phyloP scores from a whole-genome alignment of 2,888 invertebrate genomes.

The Cybosia mesomella region DNA sequence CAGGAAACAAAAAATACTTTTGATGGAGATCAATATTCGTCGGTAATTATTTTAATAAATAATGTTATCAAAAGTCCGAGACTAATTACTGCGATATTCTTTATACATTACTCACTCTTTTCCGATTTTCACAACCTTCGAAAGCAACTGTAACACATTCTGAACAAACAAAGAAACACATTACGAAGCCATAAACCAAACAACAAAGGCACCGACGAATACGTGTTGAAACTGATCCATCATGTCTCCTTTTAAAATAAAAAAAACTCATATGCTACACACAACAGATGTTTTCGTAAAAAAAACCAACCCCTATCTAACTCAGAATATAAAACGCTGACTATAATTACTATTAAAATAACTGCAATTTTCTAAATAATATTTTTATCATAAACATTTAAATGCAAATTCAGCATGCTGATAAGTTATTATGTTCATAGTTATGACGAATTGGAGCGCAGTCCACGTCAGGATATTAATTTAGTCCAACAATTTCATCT shows the following conservation, averaged over 20 bases:
- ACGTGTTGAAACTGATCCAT: conserved; percentile 87
- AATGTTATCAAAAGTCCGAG: conserved; percentile 4
- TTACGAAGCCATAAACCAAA: conserved; percentile 84
- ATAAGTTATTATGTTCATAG: conserved; percentile 73
- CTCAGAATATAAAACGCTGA: conserved; percentile 68
- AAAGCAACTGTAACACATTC: conserved; percentile 78
- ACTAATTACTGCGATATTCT: conserved; percentile 30
- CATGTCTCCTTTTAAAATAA: conserved; percentile 86
- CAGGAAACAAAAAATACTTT: neutral
- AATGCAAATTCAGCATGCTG: conserved; percentile 81
- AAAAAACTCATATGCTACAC: conserved; percentile 80
- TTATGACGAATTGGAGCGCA: conserved; percentile 75
- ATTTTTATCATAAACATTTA: conserved; percentile 77
- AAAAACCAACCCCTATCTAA: conserved; percentile 80
- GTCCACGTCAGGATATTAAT: conserved; percentile 66
- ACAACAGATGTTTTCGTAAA: conserved; percentile 86
- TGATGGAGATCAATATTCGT: neutral
- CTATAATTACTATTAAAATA: conserved; percentile 81
- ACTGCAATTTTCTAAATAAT: conserved; percentile 80
- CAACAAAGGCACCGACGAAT: conserved; percentile 85
- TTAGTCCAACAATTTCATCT: conserved; percentile 54
- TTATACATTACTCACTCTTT: conserved; percentile 40
- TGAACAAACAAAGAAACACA: conserved; percentile 86
- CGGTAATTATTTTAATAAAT: neutral
- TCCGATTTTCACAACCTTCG: conserved; percentile 65